phyloP scores from a whole-genome alignment of 2,888 invertebrate species.

The Scrobipalpa atriplicella region DNA sequence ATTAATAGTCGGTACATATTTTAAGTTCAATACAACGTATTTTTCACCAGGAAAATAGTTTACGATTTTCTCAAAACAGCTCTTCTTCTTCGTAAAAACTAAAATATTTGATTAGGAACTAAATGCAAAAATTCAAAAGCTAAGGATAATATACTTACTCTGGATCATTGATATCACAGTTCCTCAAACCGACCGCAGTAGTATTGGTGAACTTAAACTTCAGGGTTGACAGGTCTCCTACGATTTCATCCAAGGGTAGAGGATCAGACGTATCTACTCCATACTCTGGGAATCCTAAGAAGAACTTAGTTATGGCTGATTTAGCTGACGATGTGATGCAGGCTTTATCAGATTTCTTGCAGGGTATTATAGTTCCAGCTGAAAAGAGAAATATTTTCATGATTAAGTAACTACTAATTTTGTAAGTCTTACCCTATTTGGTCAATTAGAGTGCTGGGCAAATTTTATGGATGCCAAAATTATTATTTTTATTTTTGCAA shows the following conservation, averaged over 20 bases:
- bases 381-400: conserved; percentile 47
- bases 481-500: too few relatives aligned
- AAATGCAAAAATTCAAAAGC: too few relatives aligned
- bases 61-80: too few relatives aligned
- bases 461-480: too few relatives aligned
- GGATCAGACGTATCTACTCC: conserved; percentile 46
- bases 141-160: conserved; percentile 39
- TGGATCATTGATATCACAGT: conserved; percentile 35
- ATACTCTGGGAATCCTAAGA: conserved; percentile 38
- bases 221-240: conserved; percentile 34
- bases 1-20: too few relatives aligned
- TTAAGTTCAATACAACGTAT: too few relatives aligned
- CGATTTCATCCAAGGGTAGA: conserved; percentile 36
- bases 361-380: conserved; percentile 13
- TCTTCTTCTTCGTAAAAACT: too few relatives aligned
- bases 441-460: too few relatives aligned
- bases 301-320: background rate
- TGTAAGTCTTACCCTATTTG: too few relatives aligned
- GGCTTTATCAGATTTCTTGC: background rate
- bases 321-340: conserved; percentile 5
- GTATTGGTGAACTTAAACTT: conserved; percentile 36
- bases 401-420: conserved; percentile 39
- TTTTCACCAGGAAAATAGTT: too few relatives aligned
- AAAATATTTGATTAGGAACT: too few relatives aligned
- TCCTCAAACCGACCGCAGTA: conserved; percentile 36